Evolutionary conservation across 2,797 vertebrate genomes (phyloP), one percentile per base, ranked within the genome.

Genomic region (Eleutherodactylus coqui): DNA sequence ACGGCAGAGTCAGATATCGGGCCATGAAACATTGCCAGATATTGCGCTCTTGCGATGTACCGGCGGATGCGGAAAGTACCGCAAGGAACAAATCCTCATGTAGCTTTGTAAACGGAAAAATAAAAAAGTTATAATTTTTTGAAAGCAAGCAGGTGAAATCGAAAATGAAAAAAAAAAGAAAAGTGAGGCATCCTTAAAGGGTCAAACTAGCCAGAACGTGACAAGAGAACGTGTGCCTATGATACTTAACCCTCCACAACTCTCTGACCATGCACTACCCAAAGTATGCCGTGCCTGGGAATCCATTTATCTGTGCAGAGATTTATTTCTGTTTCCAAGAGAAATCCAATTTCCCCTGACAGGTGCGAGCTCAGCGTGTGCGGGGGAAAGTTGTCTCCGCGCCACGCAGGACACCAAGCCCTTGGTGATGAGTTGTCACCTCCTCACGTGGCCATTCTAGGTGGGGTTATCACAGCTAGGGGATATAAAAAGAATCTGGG

Each of bases 311-410:
- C 84, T 83, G 27, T 88, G 72, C 80, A 79, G 38, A 90, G 81
- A 38, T 78, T 90, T 90, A 91, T 91, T 91, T 88, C 88, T 49
- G 83, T 89, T 85, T 85, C 88, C 87, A 90, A 89, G 90, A 78
- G 79, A 91, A 92, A 90, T 80, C 91, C 86, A 86, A 87, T 91
- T 91, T 87, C 62, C 72, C 19, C 0, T 84, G 91, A 92, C 91
- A 92, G 91, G 90, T 92, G 91, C 85, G 88, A 87, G 83, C 38
- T 86, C 82, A 53, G 32, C 41, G 34, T 60, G 36, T 43, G 38
- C 38, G 32, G 27, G 16, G 27, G 27, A 67, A 81, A 81, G 36
- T 19, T 60, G 24, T 80, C 11, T n/a, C 21, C 21, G 17, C 89
- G 87, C 60, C 81, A 51, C 45, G 49, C 10, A 64, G 60, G 58